Evolutionary conservation across 2,113 vertebrate genomes (phyloP).

Genomic region (Neopipo cinnamomea): DNA sequence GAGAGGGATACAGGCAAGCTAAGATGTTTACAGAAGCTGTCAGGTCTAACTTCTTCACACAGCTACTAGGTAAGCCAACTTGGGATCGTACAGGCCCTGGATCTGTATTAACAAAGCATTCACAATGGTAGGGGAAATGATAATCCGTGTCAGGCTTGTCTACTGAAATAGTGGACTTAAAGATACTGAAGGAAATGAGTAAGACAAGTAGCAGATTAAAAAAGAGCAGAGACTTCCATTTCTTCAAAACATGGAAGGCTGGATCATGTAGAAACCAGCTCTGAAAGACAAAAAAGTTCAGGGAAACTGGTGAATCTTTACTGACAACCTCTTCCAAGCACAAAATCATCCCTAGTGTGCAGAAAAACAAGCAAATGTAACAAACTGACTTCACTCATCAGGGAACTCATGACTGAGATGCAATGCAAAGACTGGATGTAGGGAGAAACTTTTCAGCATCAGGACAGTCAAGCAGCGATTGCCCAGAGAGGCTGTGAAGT

Average conservation of each 20-base stretch:
- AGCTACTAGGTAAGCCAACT: not conserved
- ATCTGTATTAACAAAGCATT: not conserved
- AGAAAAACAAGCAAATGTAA: not conserved
- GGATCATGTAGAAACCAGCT: not conserved
- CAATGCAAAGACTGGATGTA: not conserved
- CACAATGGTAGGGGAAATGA: not conserved
- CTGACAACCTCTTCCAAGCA: not conserved
- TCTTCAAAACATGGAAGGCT: not conserved
- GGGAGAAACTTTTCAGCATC: not conserved
- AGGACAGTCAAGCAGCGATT: not conserved
- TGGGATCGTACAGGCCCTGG: not conserved
- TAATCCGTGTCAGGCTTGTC: not conserved
- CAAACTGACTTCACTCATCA: not conserved
- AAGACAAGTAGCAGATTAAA: not conserved
- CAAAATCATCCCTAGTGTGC: not conserved
- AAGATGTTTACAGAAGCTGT: not conserved
- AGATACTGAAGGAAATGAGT: not conserved
- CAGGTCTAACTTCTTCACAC: not conserved
- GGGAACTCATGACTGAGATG: not conserved
- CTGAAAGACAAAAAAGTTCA: not conserved
- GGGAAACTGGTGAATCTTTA: not conserved
- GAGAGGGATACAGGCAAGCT: not conserved
- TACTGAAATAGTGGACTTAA: not conserved
- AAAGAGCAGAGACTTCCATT: not conserved
- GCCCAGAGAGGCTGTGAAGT: not conserved